Evolutionary conservation across 23 tunicate genomes (phyloP).

Genomic region (Trididemnum clinides): DNA sequence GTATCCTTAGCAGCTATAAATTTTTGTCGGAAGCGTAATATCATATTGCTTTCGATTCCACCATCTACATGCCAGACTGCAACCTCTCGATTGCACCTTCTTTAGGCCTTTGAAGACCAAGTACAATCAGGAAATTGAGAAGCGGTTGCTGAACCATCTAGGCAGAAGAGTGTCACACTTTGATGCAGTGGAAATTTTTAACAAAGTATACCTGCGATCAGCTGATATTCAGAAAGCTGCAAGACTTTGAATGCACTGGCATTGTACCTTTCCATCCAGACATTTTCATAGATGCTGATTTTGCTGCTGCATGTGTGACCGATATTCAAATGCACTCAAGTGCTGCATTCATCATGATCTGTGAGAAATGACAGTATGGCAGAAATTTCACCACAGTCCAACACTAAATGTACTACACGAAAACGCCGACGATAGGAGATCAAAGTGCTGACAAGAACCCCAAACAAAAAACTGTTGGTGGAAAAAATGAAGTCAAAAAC

Average conservation of each 20-base stretch:
- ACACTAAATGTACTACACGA: no score
- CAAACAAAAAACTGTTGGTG: no score
- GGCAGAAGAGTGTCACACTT: not conserved
- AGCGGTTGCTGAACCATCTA: not conserved
- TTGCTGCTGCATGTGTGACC: constrained; percentile 2
- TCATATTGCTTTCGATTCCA: constrained; percentile 23
- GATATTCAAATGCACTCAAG: no score
- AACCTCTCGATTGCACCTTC: constrained; percentile 9
- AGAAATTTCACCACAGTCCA: no score
- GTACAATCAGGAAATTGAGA: not conserved
- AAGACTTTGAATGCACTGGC: not conserved
- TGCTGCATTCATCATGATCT: no score
- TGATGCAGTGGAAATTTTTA: not conserved
- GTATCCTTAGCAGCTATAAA: not conserved
- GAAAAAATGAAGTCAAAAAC: no score
- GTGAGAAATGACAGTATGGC: no score
- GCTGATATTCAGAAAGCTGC: not conserved
- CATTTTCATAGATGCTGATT: constrained; percentile 1
- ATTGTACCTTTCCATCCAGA: constrained; percentile 2
- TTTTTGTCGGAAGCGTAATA: not conserved
- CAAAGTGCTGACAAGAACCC: no score
- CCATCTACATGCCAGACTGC: not conserved
- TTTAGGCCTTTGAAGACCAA: constrained; percentile 12
- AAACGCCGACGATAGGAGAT: no score
- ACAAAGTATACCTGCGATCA: not conserved